Conservation (phyloP, 2,113 vertebrate species). For the Thymallus thymallus region DNA sequence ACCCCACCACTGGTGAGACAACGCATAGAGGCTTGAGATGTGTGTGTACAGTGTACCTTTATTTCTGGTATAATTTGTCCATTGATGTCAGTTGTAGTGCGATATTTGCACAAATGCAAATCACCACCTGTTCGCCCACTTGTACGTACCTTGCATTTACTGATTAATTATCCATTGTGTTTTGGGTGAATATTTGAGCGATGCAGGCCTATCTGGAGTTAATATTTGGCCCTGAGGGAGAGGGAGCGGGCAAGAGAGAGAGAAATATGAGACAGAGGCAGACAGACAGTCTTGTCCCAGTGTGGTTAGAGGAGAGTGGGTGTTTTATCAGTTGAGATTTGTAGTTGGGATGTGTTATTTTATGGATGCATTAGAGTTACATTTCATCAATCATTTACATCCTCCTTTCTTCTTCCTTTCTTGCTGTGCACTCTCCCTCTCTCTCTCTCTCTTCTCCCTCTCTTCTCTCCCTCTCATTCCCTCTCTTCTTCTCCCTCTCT, state of each 20-base stretch:
- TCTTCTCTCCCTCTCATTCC: too few species aligned
- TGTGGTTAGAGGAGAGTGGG: conserved; percentile 28
- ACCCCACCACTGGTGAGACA: conserved; percentile 79
- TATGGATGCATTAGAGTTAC: conserved; percentile 67
- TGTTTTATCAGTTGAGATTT: conserved; percentile 64
- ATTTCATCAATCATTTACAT: conserved; percentile 75
- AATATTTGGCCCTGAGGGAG: conserved; percentile 38
- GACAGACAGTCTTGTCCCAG: conserved; percentile 27
- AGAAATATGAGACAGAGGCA: conserved; percentile 32
- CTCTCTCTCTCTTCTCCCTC: conserved; percentile 34
- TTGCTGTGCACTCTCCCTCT: conserved; percentile 31
- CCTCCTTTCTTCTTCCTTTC: conserved; percentile 41
- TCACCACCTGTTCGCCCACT: background rate
- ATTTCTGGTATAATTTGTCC: too few species aligned
- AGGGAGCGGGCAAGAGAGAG: conserved; percentile 26
- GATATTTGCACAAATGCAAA: too few species aligned
- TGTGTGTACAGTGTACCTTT: too few species aligned
- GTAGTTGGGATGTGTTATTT: conserved; percentile 62
- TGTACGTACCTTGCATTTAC: background rate
- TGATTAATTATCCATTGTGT: conserved; percentile 33
- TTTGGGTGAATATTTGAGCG: conserved; percentile 49
- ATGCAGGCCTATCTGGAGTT: conserved; percentile 45
- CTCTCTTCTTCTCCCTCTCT: too few species aligned
- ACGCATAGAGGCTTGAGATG: too few species aligned
- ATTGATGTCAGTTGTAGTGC: too few species aligned